These are phyloP conservation scores for Eremophila alpestris DNA, from an alignment of 2,797 vertebrate species.

Conservation along the genomic window DNA sequence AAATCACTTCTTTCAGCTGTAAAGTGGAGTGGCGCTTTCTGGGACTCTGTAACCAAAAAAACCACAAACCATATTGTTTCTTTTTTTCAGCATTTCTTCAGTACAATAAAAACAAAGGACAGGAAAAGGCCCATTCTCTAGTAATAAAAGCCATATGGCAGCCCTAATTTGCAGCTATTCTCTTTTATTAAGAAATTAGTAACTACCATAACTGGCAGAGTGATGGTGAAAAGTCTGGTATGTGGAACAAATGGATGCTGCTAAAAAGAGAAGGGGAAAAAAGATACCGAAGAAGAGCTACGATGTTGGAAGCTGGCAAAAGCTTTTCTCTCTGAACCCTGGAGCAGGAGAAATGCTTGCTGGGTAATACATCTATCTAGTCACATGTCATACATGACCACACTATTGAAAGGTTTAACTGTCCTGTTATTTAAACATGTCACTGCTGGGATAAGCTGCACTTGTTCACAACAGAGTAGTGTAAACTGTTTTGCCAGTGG, in stretches of 20 bases:
- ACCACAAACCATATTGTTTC: background rate
- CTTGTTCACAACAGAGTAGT: background rate
- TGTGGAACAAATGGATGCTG: background rate
- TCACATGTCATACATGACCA: constrained; percentile 7
- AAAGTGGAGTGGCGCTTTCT: constrained; percentile 35
- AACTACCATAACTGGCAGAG: background rate
- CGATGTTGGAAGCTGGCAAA: background rate
- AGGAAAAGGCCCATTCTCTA: constrained; percentile 4
- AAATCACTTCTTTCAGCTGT: constrained; percentile 51
- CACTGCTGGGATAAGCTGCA: background rate
- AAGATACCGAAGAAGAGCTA: background rate
- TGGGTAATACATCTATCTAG: constrained; percentile 34
- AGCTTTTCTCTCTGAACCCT: background rate
- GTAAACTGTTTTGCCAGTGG: constrained; percentile 11
- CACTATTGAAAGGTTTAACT: constrained; percentile 31
- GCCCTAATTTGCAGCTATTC: constrained; percentile 34
- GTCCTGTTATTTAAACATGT: constrained; percentile 9
- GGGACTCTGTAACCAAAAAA: background rate
- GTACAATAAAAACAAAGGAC: constrained; percentile 18
- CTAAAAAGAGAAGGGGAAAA: background rate
- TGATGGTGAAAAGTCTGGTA: background rate
- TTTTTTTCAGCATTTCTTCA: constrained; percentile 36
- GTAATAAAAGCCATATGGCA: constrained; percentile 51
- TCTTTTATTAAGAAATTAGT: constrained; percentile 54
- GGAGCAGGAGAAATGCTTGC: background rate